Percentiles rank a stretch among this genome's conserved stretches.
These are phyloP conservation scores for Eupithecia dodoneata DNA, from an alignment of 2,888 invertebrate species.

Conservation along the genomic window DNA sequence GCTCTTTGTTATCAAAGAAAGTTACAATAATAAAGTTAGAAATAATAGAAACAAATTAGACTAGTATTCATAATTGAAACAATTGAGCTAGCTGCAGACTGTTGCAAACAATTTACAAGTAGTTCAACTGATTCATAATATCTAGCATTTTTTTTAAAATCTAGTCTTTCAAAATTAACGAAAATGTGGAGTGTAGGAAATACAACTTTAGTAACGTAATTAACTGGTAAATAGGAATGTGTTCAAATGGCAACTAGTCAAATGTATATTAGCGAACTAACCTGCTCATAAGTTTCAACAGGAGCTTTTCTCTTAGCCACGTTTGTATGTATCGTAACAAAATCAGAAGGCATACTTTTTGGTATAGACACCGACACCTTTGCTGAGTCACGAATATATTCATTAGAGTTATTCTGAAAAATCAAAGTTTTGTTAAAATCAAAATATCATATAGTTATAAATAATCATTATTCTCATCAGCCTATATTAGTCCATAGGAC, in stretches of 20 bases:
- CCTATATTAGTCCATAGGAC: too few species aligned
- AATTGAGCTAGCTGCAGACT: too few species aligned
- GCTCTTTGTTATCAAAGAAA: too few species aligned
- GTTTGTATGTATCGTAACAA: neutral
- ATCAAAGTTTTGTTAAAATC: neutral
- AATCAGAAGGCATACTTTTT: conserved; percentile 9
- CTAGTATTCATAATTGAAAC: too few species aligned
- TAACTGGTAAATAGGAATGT: neutral
- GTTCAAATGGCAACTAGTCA: neutral
- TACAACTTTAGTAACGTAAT: neutral
- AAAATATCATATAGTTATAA: too few species aligned
- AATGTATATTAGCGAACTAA: neutral
- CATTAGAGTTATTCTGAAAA: conserved; percentile 19
- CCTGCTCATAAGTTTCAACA: conserved; percentile 21
- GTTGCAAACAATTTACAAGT: too few species aligned
- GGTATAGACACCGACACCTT: neutral
- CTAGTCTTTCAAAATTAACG: neutral
- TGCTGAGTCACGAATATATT: neutral
- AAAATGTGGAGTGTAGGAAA: neutral
- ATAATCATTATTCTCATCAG: too few species aligned
- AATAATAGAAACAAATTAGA: too few species aligned
- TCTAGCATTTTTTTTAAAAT: too few species aligned
- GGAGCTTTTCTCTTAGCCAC: conserved; percentile 17
- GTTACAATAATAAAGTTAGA: too few species aligned
- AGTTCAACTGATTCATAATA: too few species aligned